phyloP scores from a whole-genome alignment of 2,888 invertebrate genomes.

The Schrankia costaestrigalis region DNA sequence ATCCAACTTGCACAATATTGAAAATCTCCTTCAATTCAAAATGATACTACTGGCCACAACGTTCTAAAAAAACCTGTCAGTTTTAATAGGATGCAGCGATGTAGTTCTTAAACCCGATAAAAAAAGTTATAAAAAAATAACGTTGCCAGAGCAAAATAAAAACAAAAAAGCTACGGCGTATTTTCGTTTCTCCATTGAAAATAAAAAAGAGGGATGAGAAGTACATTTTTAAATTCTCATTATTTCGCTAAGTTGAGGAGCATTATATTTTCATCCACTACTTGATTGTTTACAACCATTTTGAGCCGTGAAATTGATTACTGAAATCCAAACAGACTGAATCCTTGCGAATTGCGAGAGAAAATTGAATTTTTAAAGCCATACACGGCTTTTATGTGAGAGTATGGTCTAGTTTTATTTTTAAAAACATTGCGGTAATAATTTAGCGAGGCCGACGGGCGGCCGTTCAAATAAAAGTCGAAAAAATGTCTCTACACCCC shows the following conservation, averaged over 20 bases:
- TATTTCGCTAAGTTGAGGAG: constrained; percentile 40
- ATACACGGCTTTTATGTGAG: constrained; percentile 39
- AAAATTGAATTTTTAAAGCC: constrained; percentile 54
- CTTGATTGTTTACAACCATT: constrained; percentile 39
- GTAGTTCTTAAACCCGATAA: constrained; percentile 7
- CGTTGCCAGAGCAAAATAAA: constrained; percentile 20
- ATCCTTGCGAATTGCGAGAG: constrained; percentile 30
- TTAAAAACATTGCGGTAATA: constrained; percentile 52
- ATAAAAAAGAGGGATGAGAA: constrained; percentile 18
- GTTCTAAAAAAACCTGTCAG: too few relatives aligned
- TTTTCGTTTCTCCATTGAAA: constrained; percentile 24
- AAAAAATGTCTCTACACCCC: constrained; percentile 23
- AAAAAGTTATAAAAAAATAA: constrained; percentile 16
- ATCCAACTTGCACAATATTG: too few relatives aligned
- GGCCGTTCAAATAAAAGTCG: constrained; percentile 28
- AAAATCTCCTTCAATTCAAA: too few relatives aligned
- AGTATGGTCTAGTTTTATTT: constrained; percentile 39
- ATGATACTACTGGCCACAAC: too few relatives aligned
- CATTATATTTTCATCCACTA: too few relatives aligned
- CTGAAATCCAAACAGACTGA: constrained; percentile 36
- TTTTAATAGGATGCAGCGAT: not conserved
- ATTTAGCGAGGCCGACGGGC: constrained; percentile 38
- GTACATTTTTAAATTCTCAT: constrained; percentile 53
- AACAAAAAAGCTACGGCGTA: constrained; percentile 24
- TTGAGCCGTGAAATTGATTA: constrained; percentile 42